phyloP scores from a whole-genome alignment of 2,113 vertebrate genomes.

The Siniperca chuatsi region DNA sequence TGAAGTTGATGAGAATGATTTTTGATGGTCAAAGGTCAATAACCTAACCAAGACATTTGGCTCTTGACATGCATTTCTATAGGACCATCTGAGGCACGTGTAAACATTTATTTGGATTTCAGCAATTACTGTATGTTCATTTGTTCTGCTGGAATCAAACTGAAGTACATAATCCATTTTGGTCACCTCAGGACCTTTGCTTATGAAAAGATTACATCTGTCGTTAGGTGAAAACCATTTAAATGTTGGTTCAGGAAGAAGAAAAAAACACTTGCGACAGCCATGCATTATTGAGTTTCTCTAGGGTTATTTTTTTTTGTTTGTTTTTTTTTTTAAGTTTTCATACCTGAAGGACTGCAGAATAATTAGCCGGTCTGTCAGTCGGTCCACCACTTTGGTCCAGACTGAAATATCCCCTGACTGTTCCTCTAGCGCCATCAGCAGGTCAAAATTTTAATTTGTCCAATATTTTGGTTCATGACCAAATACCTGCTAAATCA shows the following conservation, averaged over 20 bases:
- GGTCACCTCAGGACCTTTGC: not conserved
- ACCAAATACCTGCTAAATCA: not conserved
- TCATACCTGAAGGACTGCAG: not conserved
- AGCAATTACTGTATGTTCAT: not conserved
- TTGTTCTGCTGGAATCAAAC: not conserved
- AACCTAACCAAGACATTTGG: constrained; percentile 6
- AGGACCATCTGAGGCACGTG: constrained; percentile 17
- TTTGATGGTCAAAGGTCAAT: constrained; percentile 42
- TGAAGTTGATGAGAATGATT: constrained; percentile 27
- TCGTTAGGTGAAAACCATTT: not conserved
- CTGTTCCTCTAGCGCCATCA: not conserved
- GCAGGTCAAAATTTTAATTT: not conserved
- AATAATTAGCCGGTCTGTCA: not conserved
- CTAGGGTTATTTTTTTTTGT: not conserved
- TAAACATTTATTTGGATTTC: constrained; percentile 14
- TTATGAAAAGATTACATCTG: not conserved
- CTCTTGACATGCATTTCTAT: constrained; percentile 30
- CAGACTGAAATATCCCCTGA: not conserved
- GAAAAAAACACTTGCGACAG: not conserved
- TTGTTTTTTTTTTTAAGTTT: not conserved
- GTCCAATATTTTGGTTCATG: not conserved
- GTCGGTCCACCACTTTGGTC: not conserved
- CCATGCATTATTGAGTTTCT: not conserved
- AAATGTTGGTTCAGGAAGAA: not conserved
- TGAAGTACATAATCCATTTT: not conserved